A percentile compares a stretch with the other conserved stretches of the same genome.
Conservation (phyloP, 2,888 invertebrate genomes). For the Hirtodrosophila confusa region DNA sequence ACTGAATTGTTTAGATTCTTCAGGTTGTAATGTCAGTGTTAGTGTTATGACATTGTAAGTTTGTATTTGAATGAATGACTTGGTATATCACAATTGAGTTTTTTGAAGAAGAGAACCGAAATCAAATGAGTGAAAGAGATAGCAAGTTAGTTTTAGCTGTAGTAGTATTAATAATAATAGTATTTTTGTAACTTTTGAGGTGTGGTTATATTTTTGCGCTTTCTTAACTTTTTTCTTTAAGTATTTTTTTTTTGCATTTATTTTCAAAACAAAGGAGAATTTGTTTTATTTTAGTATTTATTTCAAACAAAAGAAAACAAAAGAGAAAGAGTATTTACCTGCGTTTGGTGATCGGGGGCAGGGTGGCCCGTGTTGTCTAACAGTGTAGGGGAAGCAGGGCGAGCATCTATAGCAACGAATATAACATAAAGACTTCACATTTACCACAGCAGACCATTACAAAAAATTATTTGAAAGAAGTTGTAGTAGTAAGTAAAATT, state of each 20-base stretch:
- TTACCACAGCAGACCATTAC: conserved; percentile 85
- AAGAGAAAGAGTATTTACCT: conserved; percentile 86
- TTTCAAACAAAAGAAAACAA: conserved; percentile 66
- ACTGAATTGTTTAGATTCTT: conserved; percentile 8
- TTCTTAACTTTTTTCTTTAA: conserved; percentile 60
- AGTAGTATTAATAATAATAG: conserved; percentile 45
- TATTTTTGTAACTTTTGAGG: conserved; percentile 51
- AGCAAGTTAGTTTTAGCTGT: conserved; percentile 56
- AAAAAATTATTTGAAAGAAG: conserved; percentile 82
- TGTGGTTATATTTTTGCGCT: conserved; percentile 63
- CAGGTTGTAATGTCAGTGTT: conserved; percentile 7
- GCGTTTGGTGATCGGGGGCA: conserved; percentile 89
- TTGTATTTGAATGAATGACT: conserved; percentile 33
- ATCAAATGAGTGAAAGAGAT: conserved; percentile 70
- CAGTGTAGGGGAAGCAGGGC: conserved; percentile 94
- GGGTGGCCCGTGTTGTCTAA: conserved; percentile 94
- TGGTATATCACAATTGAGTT: conserved; percentile 41
- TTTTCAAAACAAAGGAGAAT: conserved; percentile 14
- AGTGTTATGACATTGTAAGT: background rate
- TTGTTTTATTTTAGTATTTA: conserved; percentile 57
- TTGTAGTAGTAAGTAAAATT: conserved; percentile 73
- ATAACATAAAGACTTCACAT: conserved; percentile 88
- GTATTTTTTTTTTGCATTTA: conserved; percentile 45
- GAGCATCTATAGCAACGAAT: conserved; percentile 97
- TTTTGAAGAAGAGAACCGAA: conserved; percentile 50